Conservation (phyloP, 2,888 invertebrate species). For the Epinotia ramella region DNA sequence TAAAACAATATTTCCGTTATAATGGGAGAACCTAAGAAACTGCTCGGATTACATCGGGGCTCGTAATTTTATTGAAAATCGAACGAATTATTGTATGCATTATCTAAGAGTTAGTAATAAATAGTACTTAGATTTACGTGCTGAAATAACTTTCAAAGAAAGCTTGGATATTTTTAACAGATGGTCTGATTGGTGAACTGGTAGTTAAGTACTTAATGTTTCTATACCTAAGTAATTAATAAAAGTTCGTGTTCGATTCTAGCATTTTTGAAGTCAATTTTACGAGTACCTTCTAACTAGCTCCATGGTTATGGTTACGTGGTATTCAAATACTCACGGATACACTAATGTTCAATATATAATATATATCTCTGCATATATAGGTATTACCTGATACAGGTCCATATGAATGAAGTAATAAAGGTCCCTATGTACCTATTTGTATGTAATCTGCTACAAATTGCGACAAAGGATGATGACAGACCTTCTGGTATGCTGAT, state of each 20-base stretch:
- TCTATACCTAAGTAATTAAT: not conserved
- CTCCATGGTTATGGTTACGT: conserved; percentile 1
- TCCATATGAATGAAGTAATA: no score
- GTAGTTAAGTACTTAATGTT: not conserved
- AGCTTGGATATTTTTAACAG: not conserved
- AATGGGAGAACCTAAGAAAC: no score
- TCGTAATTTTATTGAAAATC: not conserved
- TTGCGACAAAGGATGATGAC: no score
- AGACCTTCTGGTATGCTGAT: no score
- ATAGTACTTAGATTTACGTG: not conserved
- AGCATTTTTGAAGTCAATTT: conserved; percentile 6
- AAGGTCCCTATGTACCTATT: no score
- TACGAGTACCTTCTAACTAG: not conserved
- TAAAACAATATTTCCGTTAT: no score
- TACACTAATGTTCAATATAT: no score
- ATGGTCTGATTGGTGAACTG: not conserved
- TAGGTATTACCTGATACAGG: not conserved
- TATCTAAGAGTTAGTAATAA: not conserved
- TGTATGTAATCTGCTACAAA: no score
- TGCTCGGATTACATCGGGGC: no score
- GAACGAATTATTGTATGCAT: not conserved
- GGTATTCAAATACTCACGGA: not conserved
- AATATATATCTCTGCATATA: not conserved
- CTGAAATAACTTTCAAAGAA: not conserved
- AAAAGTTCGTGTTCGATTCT: not conserved